These are phyloP conservation scores for Tor tambroides DNA, from an alignment of 2,113 vertebrate species.

Conservation along the genomic window DNA sequence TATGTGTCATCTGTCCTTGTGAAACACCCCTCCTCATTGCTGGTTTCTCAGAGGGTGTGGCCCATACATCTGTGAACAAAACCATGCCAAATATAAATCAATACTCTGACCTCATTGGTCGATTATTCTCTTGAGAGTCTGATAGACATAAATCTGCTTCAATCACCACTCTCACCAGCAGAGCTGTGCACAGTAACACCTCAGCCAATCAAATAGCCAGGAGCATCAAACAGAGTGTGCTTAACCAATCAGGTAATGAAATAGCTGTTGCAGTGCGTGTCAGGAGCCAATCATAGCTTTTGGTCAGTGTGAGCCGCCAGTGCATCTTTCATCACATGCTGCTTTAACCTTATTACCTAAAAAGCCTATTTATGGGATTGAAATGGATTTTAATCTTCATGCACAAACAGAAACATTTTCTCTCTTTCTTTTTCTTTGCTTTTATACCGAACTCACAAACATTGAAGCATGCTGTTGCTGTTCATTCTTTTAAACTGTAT, in stretches of 20 bases:
- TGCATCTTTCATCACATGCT: conserved; percentile 30
- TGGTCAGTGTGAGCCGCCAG: conserved; percentile 38
- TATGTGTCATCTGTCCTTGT: conserved; percentile 50
- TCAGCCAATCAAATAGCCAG: conserved; percentile 51
- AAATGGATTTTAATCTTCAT: conserved; percentile 10
- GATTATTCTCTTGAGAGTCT: conserved; percentile 20
- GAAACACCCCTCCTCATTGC: not conserved
- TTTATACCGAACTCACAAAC: not conserved
- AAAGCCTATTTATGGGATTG: conserved; percentile 45
- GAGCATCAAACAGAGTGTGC: conserved; percentile 17
- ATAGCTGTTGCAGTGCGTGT: conserved; percentile 48
- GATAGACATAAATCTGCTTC: conserved; percentile 39
- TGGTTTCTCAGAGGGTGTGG: conserved; percentile 42
- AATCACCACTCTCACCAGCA: conserved; percentile 10
- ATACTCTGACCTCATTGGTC: conserved; percentile 3
- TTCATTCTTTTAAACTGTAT: not conserved
- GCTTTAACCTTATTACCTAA: conserved; percentile 43
- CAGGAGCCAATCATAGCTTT: conserved; percentile 58
- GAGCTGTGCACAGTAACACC: conserved; percentile 47
- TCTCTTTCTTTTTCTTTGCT: not conserved
- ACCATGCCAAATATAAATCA: conserved; percentile 39
- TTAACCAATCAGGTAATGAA: conserved; percentile 47
- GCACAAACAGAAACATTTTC: not conserved
- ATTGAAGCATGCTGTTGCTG: not conserved
- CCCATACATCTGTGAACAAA: conserved; percentile 47